These are phyloP conservation scores for Bombus fervidus DNA, from an alignment of 1,140 invertebrate genomes.

Conservation along the genomic window DNA sequence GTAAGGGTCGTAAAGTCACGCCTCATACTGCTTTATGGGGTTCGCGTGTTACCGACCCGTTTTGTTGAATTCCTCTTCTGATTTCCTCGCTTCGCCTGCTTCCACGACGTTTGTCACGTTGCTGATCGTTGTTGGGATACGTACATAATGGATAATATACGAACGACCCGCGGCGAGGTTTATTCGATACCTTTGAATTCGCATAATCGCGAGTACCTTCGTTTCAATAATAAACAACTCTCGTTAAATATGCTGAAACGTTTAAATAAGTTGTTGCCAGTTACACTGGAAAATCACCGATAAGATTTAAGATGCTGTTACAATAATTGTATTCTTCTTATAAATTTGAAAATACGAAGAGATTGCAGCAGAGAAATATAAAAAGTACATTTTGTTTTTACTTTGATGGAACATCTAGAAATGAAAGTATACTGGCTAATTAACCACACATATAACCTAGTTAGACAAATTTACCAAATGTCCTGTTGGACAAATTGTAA, in stretches of 20 bases:
- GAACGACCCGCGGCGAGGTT: neutral
- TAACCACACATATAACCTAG: too few relatives aligned
- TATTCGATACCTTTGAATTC: neutral
- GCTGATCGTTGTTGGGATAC: neutral
- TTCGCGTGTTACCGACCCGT: neutral
- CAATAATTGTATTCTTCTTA: too few relatives aligned
- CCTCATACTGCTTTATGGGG: neutral
- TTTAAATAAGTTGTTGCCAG: neutral
- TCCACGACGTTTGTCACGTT: neutral
- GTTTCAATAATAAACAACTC: neutral
- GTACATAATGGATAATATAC: neutral
- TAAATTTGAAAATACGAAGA: too few relatives aligned
- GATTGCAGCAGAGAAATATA: too few relatives aligned
- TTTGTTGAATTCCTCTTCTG: constrained; percentile 21
- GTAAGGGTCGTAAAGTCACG: neutral
- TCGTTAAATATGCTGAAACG: neutral
- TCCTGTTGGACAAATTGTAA: too few relatives aligned
- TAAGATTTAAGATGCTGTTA: too few relatives aligned
- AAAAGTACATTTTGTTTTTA: too few relatives aligned
- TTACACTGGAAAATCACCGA: too few relatives aligned
- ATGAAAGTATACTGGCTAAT: too few relatives aligned
- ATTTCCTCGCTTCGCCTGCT: neutral
- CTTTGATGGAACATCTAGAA: too few relatives aligned
- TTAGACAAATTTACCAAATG: too few relatives aligned
- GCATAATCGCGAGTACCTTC: neutral